Conservation (phyloP, 2,113 vertebrate species). For the Rana temporaria region DNA sequence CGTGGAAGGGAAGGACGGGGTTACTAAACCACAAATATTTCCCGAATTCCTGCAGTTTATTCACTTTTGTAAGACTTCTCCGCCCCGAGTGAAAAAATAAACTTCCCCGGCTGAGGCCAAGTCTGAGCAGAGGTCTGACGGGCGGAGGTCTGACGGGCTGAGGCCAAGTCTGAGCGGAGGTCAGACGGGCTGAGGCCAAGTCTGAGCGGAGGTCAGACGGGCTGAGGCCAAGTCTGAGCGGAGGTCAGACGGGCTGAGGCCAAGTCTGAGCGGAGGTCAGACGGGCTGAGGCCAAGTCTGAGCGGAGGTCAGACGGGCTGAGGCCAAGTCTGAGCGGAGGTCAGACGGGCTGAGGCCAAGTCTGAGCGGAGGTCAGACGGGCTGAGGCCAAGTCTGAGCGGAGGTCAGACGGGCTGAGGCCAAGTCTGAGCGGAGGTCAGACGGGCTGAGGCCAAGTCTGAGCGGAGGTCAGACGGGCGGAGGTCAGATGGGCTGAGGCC, state of each 20-base stretch:
- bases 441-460: background rate
- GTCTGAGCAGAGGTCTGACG: too few species aligned
- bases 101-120: background rate
- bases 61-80: slow-evolving; percentile 3
- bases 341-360: background rate
- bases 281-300: background rate
- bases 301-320: background rate
- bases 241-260: background rate
- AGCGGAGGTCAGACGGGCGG: too few species aligned
- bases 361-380: background rate
- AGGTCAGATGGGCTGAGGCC: too few species aligned
- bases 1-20: background rate
- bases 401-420: background rate
- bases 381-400: background rate
- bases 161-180: background rate
- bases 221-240: background rate
- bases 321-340: background rate
- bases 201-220: background rate
- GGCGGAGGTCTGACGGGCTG: background rate
- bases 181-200: background rate
- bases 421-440: background rate
- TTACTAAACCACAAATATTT: slow-evolving; percentile 24
- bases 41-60: slow-evolving; percentile 23
- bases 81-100: background rate
- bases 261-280: background rate